Base-by-base conservation (phyloP, 2,888 invertebrate genomes). In the Orthosia gothica region DNA sequence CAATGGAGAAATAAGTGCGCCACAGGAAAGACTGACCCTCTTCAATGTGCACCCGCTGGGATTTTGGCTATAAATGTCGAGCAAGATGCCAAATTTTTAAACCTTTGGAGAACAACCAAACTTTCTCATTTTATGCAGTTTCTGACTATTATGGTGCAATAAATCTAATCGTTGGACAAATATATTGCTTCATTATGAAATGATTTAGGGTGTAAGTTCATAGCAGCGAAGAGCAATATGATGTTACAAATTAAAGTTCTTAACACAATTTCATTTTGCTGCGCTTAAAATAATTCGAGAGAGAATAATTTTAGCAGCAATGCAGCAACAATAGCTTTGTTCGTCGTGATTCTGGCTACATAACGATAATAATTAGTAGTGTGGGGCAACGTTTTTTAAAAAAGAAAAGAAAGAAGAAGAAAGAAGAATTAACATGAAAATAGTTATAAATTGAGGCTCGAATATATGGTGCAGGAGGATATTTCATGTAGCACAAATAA, bases 11-110 rank as follows among this genome's bases (percentile, higher is more conserved):
- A 84, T 84, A 74, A 70, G 70, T 69, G 64, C 13, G 47, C 57
- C 67, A 76, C 74, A 74, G 70, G 66, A 85, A 80, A 76, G 70
- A 57, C 66, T 68, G 74, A 65, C 70, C 66, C 64, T 63, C 67
- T 65, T 76, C 82, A 82, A 70, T 78, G 73, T 73, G 70, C 74
- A 75, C 52, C 73, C 70, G 73, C 72, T 73, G 80, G 70, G 81
- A 73, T 89, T 91, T 93, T 94, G 93, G 93, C 93, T 88, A 79
- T 84, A 89, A 89, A 85, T 84, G 74, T 82, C 77, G 82, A 86
- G 75, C 79, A 78, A 89, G 88, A 88, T 90, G 94, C 94, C 94
- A 94, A 94, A 87, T 89, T 89, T 89, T 89, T 87, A 89, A 88
- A 75, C 76, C 80, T 70, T 88, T 91, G 89, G 89, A 89, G 80